phyloP scores from a whole-genome alignment of 2,888 invertebrate species.

The Platycnemis pennipes region DNA sequence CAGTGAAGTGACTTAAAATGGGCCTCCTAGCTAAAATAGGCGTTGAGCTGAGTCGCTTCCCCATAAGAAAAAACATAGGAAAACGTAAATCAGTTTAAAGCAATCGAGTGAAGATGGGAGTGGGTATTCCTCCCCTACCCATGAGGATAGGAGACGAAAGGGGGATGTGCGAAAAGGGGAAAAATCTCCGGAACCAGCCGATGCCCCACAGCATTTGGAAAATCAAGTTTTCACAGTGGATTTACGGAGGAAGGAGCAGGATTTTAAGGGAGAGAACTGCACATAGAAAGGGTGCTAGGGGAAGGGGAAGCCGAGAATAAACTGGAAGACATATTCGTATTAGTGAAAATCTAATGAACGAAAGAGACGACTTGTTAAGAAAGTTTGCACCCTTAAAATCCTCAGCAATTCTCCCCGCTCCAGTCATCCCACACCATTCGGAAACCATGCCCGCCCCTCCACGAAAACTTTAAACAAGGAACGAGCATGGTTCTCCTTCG shows the following conservation, averaged over 20 bases:
- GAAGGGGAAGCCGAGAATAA: not conserved
- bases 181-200: not conserved
- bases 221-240: slow-evolving; percentile 4
- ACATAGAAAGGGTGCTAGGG: not conserved
- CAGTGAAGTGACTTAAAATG: not conserved
- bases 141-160: not conserved
- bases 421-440: not conserved
- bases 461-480: slow-evolving; percentile 17
- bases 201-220: not conserved
- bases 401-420: not conserved
- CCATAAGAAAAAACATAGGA: not conserved
- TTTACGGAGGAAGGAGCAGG: not conserved
- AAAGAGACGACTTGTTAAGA: slow-evolving; percentile 30
- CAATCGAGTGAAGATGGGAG: not conserved
- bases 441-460: not conserved
- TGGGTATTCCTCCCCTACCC: not conserved
- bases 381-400: slow-evolving; percentile 21
- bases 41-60: not conserved
- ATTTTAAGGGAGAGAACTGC: not conserved
- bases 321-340: slow-evolving; percentile 24
- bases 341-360: slow-evolving; percentile 35
- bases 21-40: not conserved
- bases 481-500: not conserved
- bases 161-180: not conserved
- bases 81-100: not conserved